These are phyloP conservation scores for Australoheros facetus DNA, from an alignment of 2,797 vertebrate species.

Conservation along the genomic window DNA sequence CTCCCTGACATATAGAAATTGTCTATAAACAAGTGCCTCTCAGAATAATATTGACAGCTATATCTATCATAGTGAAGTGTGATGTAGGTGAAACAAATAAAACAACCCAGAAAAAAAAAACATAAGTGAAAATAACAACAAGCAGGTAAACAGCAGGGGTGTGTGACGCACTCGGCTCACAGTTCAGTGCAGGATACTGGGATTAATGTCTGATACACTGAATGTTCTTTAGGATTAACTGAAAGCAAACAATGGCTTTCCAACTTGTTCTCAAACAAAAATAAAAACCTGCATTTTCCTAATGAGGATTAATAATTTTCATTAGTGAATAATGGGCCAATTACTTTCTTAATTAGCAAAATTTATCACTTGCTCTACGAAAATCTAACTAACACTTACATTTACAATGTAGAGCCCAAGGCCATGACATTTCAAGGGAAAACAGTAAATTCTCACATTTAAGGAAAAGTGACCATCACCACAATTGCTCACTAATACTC, in stretches of 20 bases:
- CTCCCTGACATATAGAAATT: conserved; percentile 62
- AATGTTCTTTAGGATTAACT: neutral
- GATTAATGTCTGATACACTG: conserved; percentile 2
- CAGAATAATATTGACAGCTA: conserved; percentile 46
- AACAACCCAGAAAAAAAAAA: conserved; percentile 10
- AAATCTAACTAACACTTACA: neutral
- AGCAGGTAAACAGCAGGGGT: neutral
- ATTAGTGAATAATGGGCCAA: neutral
- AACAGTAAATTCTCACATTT: neutral
- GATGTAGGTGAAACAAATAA: conserved; percentile 27
- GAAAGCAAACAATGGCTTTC: neutral
- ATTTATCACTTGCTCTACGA: neutral
- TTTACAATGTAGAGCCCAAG: neutral
- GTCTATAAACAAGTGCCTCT: conserved; percentile 42
- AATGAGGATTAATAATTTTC: conserved; percentile 1
- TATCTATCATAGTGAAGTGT: neutral
- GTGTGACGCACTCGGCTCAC: neutral
- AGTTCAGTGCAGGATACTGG: neutral
- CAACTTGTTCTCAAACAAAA: neutral
- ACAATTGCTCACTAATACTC: neutral
- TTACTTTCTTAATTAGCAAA: neutral
- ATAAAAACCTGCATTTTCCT: neutral
- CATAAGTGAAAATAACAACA: conserved; percentile 11
- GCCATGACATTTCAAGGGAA: neutral
- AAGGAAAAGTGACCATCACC: neutral